Evolutionary conservation across 2,113 vertebrate species (phyloP).

Genomic region (Trochalopteron elliotii): DNA sequence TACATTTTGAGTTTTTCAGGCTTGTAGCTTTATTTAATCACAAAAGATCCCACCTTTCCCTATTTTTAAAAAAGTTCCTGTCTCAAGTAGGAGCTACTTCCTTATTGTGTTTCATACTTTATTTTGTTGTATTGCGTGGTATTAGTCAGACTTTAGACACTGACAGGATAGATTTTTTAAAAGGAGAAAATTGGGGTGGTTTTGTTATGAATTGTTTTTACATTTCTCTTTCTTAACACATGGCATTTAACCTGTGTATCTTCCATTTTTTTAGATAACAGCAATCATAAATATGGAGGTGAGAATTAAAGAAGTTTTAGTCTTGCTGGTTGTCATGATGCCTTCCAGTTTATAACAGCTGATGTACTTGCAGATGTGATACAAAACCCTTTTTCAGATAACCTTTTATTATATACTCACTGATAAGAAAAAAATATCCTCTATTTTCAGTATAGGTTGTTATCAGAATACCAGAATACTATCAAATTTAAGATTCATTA

Average conservation of each 20-base stretch:
- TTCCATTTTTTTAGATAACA: not conserved
- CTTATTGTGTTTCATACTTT: not conserved
- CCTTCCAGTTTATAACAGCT: not conserved
- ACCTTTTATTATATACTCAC: not conserved
- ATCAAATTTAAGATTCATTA: not conserved
- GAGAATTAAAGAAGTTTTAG: not conserved
- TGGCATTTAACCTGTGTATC: not conserved
- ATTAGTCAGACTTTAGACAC: not conserved
- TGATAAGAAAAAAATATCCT: not conserved
- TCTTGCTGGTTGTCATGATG: not conserved
- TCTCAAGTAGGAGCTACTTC: not conserved
- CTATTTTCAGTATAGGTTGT: not conserved
- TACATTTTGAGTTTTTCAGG: not conserved
- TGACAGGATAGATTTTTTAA: not conserved
- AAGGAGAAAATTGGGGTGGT: rapidly evolving
- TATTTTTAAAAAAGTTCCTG: not conserved
- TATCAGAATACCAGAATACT: not conserved
- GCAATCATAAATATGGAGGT: not conserved
- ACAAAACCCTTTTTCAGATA: not conserved
- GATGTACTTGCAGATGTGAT: not conserved
- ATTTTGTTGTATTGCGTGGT: not conserved
- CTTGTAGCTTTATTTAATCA: not conserved
- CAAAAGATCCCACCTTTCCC: not conserved
- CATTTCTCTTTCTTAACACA: not conserved
- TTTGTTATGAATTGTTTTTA: not conserved